Conservation (phyloP, 2,888 invertebrate genomes). For the Heliconius charithonia region DNA sequence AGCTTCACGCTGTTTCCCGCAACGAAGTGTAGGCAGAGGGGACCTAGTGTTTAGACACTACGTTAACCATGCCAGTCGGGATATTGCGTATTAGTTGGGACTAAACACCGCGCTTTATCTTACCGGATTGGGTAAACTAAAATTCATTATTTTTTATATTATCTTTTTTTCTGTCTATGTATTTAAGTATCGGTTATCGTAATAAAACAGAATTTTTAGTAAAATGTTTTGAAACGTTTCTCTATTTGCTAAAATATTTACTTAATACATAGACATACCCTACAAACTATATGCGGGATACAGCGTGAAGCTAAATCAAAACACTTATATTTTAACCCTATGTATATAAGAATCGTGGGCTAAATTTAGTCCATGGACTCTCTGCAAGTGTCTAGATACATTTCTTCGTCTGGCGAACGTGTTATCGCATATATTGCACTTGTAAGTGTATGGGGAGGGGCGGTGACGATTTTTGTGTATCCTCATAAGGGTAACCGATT, state of each 20-base stretch:
- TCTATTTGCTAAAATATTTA: no score
- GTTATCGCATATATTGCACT: conserved; percentile 60
- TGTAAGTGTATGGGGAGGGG: conserved; percentile 63
- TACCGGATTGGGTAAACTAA: no score
- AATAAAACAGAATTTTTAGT: no score
- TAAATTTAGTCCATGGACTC: conserved; percentile 63
- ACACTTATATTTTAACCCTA: conserved; percentile 53
- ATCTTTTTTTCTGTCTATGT: no score
- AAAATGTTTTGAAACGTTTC: no score
- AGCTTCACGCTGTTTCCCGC: neutral
- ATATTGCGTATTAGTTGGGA: no score
- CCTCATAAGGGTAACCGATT: conserved; percentile 70
- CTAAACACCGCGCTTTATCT: no score
- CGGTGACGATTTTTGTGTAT: conserved; percentile 69
- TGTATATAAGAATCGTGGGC: conserved; percentile 47
- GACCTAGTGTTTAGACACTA: neutral
- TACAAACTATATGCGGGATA: neutral
- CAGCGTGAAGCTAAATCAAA: conserved; percentile 1
- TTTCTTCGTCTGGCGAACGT: conserved; percentile 70
- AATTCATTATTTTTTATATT: no score
- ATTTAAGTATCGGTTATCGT: no score
- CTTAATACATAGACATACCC: no score
- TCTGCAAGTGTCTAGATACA: conserved; percentile 65
- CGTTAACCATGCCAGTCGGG: no score
- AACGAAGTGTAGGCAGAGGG: neutral